Evolutionary conservation across 2,113 vertebrate species (phyloP), one percentile per base, ranked within the genome.

Genomic region (Redunca redunca): DNA sequence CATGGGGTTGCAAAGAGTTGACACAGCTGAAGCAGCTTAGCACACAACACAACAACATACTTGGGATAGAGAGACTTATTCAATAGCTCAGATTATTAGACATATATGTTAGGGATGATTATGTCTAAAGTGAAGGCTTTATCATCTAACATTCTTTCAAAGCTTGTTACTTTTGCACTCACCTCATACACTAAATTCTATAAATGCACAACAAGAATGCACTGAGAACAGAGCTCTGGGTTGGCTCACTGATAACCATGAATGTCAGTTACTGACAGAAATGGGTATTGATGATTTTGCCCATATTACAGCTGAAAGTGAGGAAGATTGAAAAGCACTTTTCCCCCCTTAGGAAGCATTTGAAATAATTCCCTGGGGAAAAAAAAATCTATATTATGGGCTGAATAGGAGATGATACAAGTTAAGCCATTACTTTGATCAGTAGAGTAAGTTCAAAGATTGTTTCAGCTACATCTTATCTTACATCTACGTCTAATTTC

Each of bases 321-420:
- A 97, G 74, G 71, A 97, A 93, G 97, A 94, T 28, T 60, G 43
- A 94, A 94, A 96, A 40, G 3, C 12, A 30, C 21, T 5, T 53
- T 21, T 48, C 2, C 19, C 9, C 11, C 13, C 82, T 80, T 81
- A 91, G 30, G 57, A 95, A 88, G 11, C 30, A 97, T 36, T 95
- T 95, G 40, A 96, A 64, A 82, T 67, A 80, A 62, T 60, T 84
- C 33, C 40, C 36, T 93, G 50, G 87, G 80, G 87, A 62, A n/a
- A 96, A 95, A 95, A 33, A 92, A 85, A 7, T 91, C 90, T n/a
- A 30, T 84, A 83, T 60, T 71, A 80, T 53, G n/a, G 93, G 5
- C 9, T 77, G 26, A 74, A 67, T 23, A 80, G 40, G 87, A 30
- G 23, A 86, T 74, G 74, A 36, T 33, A 36, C 26, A 48, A 60